A percentile compares a stretch with the other conserved stretches of the same genome.
These are phyloP conservation scores for Zoroaster sp. DNA, from an alignment of 53 echinoderm and acorn worm species.

Conservation along the genomic window DNA sequence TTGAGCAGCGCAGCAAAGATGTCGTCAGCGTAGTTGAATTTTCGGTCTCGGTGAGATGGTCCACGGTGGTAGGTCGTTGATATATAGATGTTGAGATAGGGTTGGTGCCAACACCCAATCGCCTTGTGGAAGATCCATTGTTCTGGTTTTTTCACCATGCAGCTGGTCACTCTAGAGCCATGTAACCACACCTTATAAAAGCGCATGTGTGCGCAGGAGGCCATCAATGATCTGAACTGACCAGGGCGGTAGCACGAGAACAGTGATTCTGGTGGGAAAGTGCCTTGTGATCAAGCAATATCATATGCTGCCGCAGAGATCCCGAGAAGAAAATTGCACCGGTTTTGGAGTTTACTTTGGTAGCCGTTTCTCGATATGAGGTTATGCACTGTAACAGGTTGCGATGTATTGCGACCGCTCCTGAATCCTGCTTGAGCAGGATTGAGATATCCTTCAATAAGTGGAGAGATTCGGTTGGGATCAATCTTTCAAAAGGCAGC, in stretches of 20 bases:
- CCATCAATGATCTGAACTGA: no score
- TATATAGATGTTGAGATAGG: slow-evolving; percentile 1
- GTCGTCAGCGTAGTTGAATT: background rate
- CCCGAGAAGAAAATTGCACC: background rate
- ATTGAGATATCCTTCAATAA: background rate
- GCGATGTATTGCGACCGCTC: background rate
- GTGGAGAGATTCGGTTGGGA: background rate
- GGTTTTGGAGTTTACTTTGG: background rate
- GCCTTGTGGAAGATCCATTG: background rate
- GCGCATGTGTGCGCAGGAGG: background rate
- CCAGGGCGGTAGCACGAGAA: no score
- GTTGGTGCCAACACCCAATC: slow-evolving; percentile 13
- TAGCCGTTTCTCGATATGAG: background rate
- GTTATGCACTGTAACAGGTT: no score
- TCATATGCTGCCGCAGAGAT: no score
- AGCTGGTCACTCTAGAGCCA: no score
- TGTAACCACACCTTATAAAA: background rate
- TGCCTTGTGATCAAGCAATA: no score
- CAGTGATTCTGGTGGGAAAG: background rate
- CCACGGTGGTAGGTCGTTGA: background rate
- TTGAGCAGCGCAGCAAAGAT: no score
- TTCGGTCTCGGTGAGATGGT: no score
- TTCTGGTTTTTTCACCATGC: background rate
- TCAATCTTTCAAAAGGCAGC: background rate
- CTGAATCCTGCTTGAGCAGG: background rate